Conservation (phyloP, 2,113 vertebrate genomes). For the Poeciliopsis turrubarensis region DNA sequence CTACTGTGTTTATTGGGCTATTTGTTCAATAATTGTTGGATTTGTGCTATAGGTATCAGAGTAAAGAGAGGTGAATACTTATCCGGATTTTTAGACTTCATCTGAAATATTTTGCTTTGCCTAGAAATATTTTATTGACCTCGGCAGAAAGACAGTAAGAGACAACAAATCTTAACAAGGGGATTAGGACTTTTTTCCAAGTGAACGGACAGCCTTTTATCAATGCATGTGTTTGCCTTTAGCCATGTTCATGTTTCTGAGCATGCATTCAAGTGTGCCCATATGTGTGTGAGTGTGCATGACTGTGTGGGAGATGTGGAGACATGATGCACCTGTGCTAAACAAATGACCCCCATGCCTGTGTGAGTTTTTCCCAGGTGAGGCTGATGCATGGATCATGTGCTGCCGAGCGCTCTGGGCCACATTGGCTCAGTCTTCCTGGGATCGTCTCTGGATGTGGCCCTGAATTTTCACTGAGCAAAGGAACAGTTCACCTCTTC, state of each 20-base stretch:
- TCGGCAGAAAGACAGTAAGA: not conserved
- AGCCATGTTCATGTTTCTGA: slow-evolving; percentile 20
- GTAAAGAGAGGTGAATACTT: too few relatives aligned
- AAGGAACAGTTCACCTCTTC: slow-evolving; percentile 74
- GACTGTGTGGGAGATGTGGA: slow-evolving; percentile 25
- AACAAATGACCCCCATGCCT: slow-evolving; percentile 71
- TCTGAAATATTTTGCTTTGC: not conserved
- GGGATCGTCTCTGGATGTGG: slow-evolving; percentile 78
- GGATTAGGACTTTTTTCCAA: slow-evolving; percentile 3
- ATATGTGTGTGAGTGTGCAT: not conserved
- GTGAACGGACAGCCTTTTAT: slow-evolving; percentile 32
- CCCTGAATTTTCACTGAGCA: slow-evolving; percentile 75
- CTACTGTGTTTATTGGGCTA: too few relatives aligned
- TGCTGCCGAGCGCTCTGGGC: slow-evolving; percentile 70
- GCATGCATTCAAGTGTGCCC: slow-evolving; percentile 29
- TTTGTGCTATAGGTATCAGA: not conserved
- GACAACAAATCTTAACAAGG: slow-evolving; percentile 18
- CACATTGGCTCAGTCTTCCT: slow-evolving; percentile 67
- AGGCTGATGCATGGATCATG: slow-evolving; percentile 75
- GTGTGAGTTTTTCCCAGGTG: slow-evolving; percentile 75
- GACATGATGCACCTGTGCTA: slow-evolving; percentile 68
- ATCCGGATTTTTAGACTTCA: not conserved
- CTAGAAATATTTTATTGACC: not conserved
- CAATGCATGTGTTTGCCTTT: slow-evolving; percentile 29
- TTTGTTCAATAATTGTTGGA: too few relatives aligned